Conservation (phyloP, 92 coral and sea anemone species). For the Zoanthus sansibaricus region DNA sequence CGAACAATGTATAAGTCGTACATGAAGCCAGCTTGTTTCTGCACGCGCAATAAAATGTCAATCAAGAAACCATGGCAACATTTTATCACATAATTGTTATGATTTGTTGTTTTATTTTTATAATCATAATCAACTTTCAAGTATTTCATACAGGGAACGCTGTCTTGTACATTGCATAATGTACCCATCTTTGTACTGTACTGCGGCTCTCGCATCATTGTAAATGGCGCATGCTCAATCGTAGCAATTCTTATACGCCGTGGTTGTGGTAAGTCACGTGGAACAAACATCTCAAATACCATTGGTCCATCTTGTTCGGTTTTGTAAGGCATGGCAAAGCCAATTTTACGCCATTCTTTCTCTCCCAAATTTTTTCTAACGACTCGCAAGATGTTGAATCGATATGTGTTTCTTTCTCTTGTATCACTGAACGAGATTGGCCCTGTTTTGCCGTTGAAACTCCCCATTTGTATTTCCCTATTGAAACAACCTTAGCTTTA, state of each 20-base stretch:
- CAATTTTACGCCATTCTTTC: slow-evolving; percentile 69
- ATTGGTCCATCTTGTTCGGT: slow-evolving; percentile 36
- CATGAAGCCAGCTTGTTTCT: slow-evolving; percentile 68
- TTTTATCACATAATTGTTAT: slow-evolving; percentile 23
- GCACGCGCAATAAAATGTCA: slow-evolving; percentile 70
- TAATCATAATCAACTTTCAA: slow-evolving; percentile 17
- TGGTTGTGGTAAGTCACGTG: slow-evolving; percentile 73
- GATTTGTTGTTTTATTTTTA: background rate
- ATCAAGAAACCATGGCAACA: slow-evolving; percentile 87
- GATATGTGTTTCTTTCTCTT: slow-evolving; percentile 67
- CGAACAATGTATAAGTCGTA: slow-evolving; percentile 82
- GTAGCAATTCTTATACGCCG: slow-evolving; percentile 79
- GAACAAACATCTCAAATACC: slow-evolving; percentile 70
- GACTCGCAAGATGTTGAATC: slow-evolving; percentile 61
- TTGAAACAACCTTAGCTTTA: background rate
- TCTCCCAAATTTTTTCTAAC: slow-evolving; percentile 29
- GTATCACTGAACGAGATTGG: slow-evolving; percentile 64
- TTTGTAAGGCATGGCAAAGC: slow-evolving; percentile 47
- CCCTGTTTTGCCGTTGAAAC: slow-evolving; percentile 72
- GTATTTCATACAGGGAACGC: slow-evolving; percentile 72
- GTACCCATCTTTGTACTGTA: slow-evolving; percentile 78
- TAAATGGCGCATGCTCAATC: slow-evolving; percentile 77
- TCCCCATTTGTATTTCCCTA: slow-evolving; percentile 60
- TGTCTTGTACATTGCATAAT: slow-evolving; percentile 59
- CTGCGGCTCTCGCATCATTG: slow-evolving; percentile 66